phyloP scores from a whole-genome alignment of 2,888 invertebrate genomes.

The Melipona beecheii region DNA sequence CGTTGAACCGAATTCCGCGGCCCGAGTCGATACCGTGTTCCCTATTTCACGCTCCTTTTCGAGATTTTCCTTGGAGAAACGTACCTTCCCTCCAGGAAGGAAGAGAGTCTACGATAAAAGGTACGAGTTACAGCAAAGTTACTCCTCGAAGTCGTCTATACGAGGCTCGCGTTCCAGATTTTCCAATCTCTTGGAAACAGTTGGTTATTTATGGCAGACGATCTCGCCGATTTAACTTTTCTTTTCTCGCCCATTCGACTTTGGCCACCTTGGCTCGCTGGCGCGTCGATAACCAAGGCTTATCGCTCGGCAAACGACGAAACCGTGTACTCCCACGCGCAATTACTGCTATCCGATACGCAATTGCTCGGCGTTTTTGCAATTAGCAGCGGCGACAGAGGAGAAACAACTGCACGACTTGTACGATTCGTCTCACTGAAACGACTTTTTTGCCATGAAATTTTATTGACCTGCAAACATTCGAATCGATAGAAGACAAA shows the following conservation, averaged over 20 bases:
- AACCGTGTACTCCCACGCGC: constrained; percentile 39
- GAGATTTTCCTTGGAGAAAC: background rate
- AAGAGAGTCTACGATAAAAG: background rate
- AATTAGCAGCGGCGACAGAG: constrained; percentile 60
- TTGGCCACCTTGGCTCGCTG: background rate
- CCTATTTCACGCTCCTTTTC: background rate
- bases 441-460: too few relatives aligned
- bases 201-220: background rate
- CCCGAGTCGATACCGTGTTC: background rate
- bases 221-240: background rate
- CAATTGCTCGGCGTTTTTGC: constrained; percentile 69
- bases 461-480: too few relatives aligned
- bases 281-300: constrained; percentile 43
- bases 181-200: too few relatives aligned
- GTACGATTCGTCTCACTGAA: too few relatives aligned
- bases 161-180: too few relatives aligned
- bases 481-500: too few relatives aligned
- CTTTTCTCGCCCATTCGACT: background rate
- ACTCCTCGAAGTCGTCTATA: too few relatives aligned
- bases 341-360: constrained; percentile 57
- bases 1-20: background rate
- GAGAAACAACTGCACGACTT: background rate
- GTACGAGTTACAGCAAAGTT: too few relatives aligned
- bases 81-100: background rate
- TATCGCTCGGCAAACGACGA: constrained; percentile 45